These are phyloP conservation scores for Prunella himalayana DNA, from an alignment of 2,113 vertebrate genomes.

Conservation along the genomic window DNA sequence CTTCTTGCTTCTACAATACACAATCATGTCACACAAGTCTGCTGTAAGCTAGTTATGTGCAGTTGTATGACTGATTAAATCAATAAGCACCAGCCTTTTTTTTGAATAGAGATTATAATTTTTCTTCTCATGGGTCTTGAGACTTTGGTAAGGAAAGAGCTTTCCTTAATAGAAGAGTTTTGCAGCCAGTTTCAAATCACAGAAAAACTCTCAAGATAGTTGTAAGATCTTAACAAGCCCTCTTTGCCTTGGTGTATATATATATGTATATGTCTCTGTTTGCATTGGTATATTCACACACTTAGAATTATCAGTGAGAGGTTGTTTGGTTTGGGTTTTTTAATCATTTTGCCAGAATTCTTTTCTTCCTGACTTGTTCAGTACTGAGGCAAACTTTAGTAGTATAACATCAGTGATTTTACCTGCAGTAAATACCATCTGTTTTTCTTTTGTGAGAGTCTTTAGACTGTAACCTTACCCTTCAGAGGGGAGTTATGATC, in stretches of 20 bases:
- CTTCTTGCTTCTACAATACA: background rate
- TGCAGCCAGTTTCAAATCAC: background rate
- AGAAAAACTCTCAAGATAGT: background rate
- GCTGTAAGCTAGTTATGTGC: background rate
- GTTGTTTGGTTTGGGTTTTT: background rate
- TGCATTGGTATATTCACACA: background rate
- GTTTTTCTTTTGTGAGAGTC: background rate
- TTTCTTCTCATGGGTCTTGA: background rate
- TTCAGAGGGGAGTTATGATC: background rate
- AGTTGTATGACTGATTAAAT: background rate
- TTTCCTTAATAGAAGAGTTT: background rate
- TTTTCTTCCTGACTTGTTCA: background rate
- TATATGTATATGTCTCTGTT: background rate
- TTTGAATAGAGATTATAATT: background rate
- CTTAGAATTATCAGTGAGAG: background rate
- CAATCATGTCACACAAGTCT: background rate
- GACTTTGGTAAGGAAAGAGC: background rate
- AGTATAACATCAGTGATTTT: background rate
- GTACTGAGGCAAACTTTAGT: background rate
- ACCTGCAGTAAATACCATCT: background rate
- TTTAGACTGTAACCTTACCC: background rate
- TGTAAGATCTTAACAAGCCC: background rate
- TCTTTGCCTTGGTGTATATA: background rate
- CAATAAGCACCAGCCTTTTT: background rate
- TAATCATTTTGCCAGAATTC: background rate